Evolutionary conservation across 2,797 vertebrate species (phyloP), one percentile per base, ranked within the genome.

Genomic region (Clarias fuscus): DNA sequence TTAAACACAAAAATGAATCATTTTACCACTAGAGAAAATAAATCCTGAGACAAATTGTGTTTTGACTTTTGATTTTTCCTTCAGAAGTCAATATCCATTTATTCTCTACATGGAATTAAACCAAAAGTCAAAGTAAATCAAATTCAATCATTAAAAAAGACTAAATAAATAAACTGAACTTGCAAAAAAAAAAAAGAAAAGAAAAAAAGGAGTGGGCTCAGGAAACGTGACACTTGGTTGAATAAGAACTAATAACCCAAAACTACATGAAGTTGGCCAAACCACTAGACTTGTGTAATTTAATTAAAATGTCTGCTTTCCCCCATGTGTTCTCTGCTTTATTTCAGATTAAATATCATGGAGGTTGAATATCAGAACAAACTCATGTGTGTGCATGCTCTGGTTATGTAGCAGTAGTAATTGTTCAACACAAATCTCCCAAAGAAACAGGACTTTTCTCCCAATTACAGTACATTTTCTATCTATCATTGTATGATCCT

Each of bases 261-360:
- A 70, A 85, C 58, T 56, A 64, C 30, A 64, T 2, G 5, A 72
- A 73, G 37, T 85, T 86, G 62, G 85, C 85, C 82, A 89, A 87
- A 88, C 79, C 75, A 70, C 58, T 37, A 81, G 87, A 87, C 75
- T 56, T 86, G 37, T 73, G 53, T 83, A 78, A 88, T 87, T 89
- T 85, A 87, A 89, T 91, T 87, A 90, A 85, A 67, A 89, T 85
- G 75, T 70, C 59, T 89, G 85, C 78, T 89, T 86, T 65, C 65
- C 40, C 82, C 81, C 71, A 58, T 82, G 68, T 37, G 62, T 75
- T 75, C 78, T 76, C 78, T 86, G 70, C 82, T 81, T 72, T 58
- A 83, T 64, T 88, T 90, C 88, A 83, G 79, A 82, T 75, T 88
- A 71, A 53, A 82, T 87, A 65, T 86, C 43, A 65, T 8, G 27